phyloP scores from a whole-genome alignment of 2,888 invertebrate species.

The Dryadula phaetusa region DNA sequence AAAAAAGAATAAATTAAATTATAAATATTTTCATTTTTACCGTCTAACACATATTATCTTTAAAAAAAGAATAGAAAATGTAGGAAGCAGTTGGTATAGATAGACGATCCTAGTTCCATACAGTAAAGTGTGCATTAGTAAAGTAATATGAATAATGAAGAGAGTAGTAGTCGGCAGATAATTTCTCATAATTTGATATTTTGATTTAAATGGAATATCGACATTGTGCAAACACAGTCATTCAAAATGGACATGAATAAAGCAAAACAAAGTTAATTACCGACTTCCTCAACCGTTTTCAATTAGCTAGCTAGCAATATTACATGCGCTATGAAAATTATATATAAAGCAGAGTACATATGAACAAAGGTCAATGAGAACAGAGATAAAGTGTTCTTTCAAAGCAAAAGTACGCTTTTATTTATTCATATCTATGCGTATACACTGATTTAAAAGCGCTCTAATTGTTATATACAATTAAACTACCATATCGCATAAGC shows the following conservation, averaged over 20 bases:
- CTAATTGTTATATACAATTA: constrained; percentile 2
- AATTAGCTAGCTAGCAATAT: background rate
- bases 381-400: constrained; percentile 1
- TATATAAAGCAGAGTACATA: background rate
- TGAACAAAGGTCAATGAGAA: background rate
- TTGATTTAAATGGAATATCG: background rate
- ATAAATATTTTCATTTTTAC: too few species aligned
- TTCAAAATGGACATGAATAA: background rate
- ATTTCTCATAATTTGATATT: background rate
- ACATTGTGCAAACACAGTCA: background rate
- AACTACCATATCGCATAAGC: background rate
- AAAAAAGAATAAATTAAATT: too few species aligned
- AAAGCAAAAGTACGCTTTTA: background rate
- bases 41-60: too few species aligned
- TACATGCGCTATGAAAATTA: background rate
- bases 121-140: too few species aligned
- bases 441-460: background rate
- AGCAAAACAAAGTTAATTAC: constrained; percentile 1
- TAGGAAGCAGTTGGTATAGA: too few species aligned
- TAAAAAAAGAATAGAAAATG: too few species aligned
- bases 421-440: background rate
- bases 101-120: too few species aligned
- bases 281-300: background rate
- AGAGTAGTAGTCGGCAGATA: too few species aligned
- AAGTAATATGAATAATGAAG: too few species aligned